Evolutionary conservation across 2,888 invertebrate genomes (phyloP), one percentile per base, ranked within the genome.

Genomic region (Plebejus anna): DNA sequence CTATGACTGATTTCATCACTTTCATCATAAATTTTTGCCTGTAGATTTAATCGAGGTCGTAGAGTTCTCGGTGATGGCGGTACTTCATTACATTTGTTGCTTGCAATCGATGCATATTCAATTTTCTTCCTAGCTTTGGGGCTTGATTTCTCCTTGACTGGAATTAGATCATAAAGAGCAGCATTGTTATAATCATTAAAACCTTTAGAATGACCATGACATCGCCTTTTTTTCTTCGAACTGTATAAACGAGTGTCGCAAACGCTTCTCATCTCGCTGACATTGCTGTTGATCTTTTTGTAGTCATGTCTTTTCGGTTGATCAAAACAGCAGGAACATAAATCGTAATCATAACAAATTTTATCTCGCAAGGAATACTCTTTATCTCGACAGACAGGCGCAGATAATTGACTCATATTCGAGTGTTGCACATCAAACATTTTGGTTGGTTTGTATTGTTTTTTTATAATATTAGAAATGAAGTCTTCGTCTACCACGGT

Each of bases 131-230:
- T 86, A 1, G 87, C 82, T 81, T 90, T 91, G 1, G 92, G 91
- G 79, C 91, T 92, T 1, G 89, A 85, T 80, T 88, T 91, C 82
- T 94, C 93, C 81, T 90, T 92, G 2, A 94, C 92, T 1, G 93
- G 93, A 51, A 93, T 82, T 47, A 91, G 77, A 77, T 94, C 93
- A 78, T 93, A 93, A 55, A 88, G 79, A 16, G 85, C 86, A 38
- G 90, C 86, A 80, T 92, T 86, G 79, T 91, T 88, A 76, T 88
- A 89, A 75, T 89, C 85, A 59, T 82, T 84, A 59, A 81, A 76
- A 38, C 79, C 82, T 76, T 79, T 83, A 70, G 79, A 83, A 77
- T 83, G 82, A 78, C 81, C 87, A 32, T 80, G 16, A 55, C 1
- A 79, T 55, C 85, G 84, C n/a, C 81, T 76, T 71, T 82, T 82